A percentile compares a stretch with the other conserved stretches of the same genome.
phyloP scores from a whole-genome alignment of 2,797 vertebrate species.

The Triplophysa yarkandensis region DNA sequence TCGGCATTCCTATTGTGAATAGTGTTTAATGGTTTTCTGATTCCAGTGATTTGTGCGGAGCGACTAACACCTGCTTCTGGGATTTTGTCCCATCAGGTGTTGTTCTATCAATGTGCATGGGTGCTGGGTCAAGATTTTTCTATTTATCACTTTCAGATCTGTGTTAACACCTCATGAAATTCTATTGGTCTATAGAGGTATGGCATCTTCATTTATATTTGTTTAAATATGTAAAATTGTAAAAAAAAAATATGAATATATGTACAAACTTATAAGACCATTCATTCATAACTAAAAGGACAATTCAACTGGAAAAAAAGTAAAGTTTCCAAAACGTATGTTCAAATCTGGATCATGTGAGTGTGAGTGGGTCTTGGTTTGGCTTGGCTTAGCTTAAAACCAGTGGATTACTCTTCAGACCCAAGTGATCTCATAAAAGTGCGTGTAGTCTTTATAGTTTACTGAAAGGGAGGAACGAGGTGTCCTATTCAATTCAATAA shows the following conservation, averaged over 20 bases:
- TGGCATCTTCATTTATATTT: neutral
- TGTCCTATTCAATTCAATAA: neutral
- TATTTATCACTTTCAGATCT: neutral
- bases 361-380: conserved; percentile 1
- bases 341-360: no score
- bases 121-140: neutral
- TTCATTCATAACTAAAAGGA: no score
- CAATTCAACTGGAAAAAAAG: no score
- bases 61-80: neutral
- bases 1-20: neutral
- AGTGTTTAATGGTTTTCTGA: neutral
- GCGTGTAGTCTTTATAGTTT: neutral
- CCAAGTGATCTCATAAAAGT: conserved; percentile 5
- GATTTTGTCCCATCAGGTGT: neutral
- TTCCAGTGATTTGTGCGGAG: neutral
- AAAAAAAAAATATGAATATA: no score
- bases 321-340: no score
- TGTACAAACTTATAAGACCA: no score
- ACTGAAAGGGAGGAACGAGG: neutral
- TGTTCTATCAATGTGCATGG: neutral
- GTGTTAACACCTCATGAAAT: neutral
- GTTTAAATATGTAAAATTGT: no score
- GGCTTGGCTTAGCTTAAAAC: neutral
- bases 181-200: neutral
- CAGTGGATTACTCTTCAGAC: neutral